phyloP scores from a whole-genome alignment of 2,113 vertebrate genomes.

The Psittacula cyanocephala region DNA sequence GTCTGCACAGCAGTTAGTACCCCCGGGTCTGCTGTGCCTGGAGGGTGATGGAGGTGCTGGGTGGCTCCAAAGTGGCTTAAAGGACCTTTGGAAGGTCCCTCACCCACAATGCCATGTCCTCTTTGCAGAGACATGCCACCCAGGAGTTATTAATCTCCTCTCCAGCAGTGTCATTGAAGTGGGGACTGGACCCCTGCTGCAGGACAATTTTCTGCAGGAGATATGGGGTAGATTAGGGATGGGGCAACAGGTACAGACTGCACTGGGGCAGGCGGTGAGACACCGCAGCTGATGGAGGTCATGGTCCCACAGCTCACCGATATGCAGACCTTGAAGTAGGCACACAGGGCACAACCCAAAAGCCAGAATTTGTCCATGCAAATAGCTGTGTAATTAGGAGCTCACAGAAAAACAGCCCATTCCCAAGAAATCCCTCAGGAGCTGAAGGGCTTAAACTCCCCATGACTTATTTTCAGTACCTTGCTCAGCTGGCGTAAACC shows the following conservation, averaged over 20 bases:
- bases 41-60: not conserved
- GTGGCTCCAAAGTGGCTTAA: not conserved
- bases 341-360: not conserved
- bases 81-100: not conserved
- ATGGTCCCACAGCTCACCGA: not conserved
- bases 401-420: not conserved
- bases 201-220: not conserved
- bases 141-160: not conserved
- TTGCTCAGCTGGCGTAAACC: not conserved
- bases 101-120: rapidly evolving
- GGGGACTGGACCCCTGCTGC: not conserved
- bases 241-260: not conserved
- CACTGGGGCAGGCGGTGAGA: rapidly evolving
- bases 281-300: rapidly evolving
- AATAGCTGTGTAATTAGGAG: not conserved
- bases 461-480: not conserved
- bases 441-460: not conserved
- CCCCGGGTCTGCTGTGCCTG: not conserved
- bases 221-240: not conserved
- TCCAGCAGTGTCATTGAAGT: not conserved
- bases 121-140: not conserved
- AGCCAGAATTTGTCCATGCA: not conserved
- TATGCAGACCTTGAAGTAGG: not conserved
- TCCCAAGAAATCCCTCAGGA: not conserved
- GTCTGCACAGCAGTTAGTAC: not conserved